Percentiles rank a stretch among this genome's conserved stretches.
phyloP scores from a whole-genome alignment of 2,797 vertebrate genomes.

The Ctenopoma kingsleyae region DNA sequence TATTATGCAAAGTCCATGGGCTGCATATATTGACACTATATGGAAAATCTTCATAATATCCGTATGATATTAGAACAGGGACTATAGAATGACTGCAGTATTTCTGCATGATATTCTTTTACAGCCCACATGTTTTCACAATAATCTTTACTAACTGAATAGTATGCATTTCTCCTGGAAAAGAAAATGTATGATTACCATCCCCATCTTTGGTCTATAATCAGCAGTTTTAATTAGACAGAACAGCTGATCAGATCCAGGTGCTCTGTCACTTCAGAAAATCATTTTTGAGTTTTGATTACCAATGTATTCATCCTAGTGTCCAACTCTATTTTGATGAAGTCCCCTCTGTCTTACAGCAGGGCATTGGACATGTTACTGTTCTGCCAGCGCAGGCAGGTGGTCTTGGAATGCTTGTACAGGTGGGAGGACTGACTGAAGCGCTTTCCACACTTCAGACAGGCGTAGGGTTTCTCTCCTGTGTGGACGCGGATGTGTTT shows the following conservation, averaged over 20 bases:
- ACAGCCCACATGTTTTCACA: background rate
- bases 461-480: conserved; percentile 97
- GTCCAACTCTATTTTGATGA: background rate
- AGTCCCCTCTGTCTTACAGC: conserved; percentile 77
- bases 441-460: conserved; percentile 96
- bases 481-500: conserved; percentile 99
- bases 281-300: background rate
- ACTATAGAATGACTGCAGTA: background rate
- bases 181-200: conserved; percentile 8
- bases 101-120: too few relatives aligned
- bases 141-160: background rate
- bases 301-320: background rate
- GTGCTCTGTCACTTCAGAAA: conserved; percentile 16
- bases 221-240: conserved; percentile 29
- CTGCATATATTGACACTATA: background rate
- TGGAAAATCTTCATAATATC: background rate
- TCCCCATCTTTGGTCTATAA: conserved; percentile 59
- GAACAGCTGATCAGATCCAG: conserved; percentile 10
- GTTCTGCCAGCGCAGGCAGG: conserved; percentile 97
- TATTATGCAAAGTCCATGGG: background rate
- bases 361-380: conserved; percentile 91
- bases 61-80: background rate
- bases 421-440: conserved; percentile 98
- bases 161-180: background rate
- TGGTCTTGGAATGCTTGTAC: conserved; percentile 99